Conservation (phyloP, 2,797 vertebrate species). For the Hippocampus kuda region DNA sequence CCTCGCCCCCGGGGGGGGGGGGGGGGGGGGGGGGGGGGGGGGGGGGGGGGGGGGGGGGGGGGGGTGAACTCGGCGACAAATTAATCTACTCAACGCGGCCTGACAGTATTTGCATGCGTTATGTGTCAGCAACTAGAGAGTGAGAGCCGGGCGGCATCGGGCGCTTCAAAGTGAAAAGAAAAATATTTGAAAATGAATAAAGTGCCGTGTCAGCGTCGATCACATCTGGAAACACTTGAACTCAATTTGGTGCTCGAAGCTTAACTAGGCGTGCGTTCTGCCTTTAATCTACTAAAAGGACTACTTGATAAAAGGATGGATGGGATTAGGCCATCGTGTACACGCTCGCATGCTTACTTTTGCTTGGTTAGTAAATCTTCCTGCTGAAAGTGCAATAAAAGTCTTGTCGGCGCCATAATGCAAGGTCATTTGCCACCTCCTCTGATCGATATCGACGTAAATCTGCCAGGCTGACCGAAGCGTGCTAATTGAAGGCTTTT, state of each 20-base stretch:
- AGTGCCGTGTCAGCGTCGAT: slow-evolving; percentile 12
- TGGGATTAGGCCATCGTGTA: not conserved
- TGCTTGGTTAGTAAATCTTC: slow-evolving; percentile 4
- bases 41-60: not conserved
- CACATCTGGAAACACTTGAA: slow-evolving; percentile 20
- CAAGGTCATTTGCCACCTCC: not conserved
- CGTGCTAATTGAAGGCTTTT: not conserved
- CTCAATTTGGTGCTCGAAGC: not conserved
- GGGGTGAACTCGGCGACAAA: slow-evolving; percentile 16
- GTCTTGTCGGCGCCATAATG: not conserved
- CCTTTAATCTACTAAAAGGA: slow-evolving; percentile 1
- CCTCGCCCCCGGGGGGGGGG: too few species aligned
- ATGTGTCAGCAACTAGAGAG: not conserved
- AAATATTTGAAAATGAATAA: slow-evolving; percentile 21
- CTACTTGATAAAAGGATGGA: slow-evolving; percentile 1
- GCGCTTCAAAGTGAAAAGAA: slow-evolving; percentile 3
- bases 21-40: too few species aligned
- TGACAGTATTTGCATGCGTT: slow-evolving; percentile 26
- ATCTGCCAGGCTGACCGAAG: not conserved
- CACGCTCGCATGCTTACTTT: not conserved
- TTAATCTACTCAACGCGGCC: slow-evolving; percentile 18
- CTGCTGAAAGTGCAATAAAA: slow-evolving; percentile 6
- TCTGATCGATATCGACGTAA: not conserved
- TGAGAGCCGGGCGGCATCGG: not conserved
- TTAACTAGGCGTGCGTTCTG: slow-evolving; percentile 3